Percentiles rank a stretch among this genome's conserved stretches.
These are phyloP conservation scores for Anguilla megastoma DNA, from an alignment of 2,797 vertebrate genomes.

Conservation along the genomic window DNA sequence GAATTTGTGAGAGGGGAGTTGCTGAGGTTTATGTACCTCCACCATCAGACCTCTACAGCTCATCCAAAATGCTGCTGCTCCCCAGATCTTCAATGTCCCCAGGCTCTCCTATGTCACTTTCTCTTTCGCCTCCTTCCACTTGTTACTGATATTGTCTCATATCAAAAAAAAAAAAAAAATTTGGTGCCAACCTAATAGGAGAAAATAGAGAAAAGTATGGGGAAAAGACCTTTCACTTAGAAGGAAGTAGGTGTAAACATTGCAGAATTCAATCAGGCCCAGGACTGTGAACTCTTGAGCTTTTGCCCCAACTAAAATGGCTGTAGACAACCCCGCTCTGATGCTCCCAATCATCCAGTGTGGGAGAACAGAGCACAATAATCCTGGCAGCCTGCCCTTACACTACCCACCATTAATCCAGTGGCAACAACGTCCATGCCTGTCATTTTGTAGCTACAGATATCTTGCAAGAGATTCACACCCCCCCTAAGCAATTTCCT, in stretches of 20 bases:
- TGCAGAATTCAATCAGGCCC: neutral
- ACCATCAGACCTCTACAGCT: too few species aligned
- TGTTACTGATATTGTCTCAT: too few species aligned
- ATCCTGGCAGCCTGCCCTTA: conserved; percentile 52
- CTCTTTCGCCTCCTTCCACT: too few species aligned
- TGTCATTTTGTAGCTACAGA: conserved; percentile 62
- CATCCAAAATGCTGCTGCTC: too few species aligned
- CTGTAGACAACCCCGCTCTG: neutral
- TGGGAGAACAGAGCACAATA: conserved; percentile 43
- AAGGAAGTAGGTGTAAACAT: neutral
- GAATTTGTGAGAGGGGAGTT: too few species aligned
- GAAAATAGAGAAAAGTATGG: neutral
- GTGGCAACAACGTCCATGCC: conserved; percentile 81
- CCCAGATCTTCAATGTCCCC: too few species aligned
- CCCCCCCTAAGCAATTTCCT: conserved; percentile 86
- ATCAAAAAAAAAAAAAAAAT: neutral
- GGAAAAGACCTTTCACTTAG: neutral
- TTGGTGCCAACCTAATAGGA: neutral
- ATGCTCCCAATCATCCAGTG: neutral
- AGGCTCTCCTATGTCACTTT: too few species aligned
- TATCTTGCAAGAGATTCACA: conserved; percentile 77
- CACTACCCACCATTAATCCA: conserved; percentile 72
- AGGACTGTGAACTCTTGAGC: neutral
- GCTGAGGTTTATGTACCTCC: too few species aligned
- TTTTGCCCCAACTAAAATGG: neutral